Evolutionary conservation across 2,888 invertebrate species (phyloP).

Genomic region (Clusia tigrina): DNA sequence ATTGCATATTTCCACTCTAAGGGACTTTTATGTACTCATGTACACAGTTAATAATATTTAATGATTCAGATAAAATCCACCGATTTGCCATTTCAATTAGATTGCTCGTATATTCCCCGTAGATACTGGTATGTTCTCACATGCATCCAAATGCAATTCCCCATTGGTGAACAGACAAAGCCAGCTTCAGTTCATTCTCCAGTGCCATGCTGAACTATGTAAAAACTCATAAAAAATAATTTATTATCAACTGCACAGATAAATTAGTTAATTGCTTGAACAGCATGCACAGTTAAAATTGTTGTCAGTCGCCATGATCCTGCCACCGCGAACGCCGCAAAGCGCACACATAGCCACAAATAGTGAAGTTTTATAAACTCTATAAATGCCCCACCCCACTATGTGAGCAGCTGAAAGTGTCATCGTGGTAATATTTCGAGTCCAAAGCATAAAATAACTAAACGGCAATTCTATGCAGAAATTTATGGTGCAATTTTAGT

Average conservation of each 20-base stretch:
- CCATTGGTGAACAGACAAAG: no score
- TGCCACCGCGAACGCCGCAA: background rate
- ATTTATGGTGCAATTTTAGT: constrained; percentile 8
- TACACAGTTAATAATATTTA: no score
- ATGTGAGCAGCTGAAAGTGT: background rate
- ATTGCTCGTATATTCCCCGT: no score
- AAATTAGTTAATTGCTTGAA: constrained; percentile 1
- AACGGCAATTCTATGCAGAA: constrained; percentile 1
- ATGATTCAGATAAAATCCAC: no score
- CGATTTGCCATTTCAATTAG: no score
- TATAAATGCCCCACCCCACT: background rate
- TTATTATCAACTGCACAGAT: background rate
- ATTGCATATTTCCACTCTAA: no score
- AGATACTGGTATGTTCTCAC: no score
- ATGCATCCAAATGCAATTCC: no score
- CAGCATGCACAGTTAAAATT: background rate
- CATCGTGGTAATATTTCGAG: background rate
- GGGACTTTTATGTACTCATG: no score
- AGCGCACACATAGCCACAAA: background rate
- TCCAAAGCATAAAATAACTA: constrained; percentile 2
- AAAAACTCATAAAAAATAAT: no score
- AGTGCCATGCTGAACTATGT: no score
- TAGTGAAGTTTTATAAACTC: background rate
- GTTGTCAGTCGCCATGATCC: background rate
- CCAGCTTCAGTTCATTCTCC: no score